Evolutionary conservation across 2,113 vertebrate species (phyloP).

Genomic region (Indicator maculatus): DNA sequence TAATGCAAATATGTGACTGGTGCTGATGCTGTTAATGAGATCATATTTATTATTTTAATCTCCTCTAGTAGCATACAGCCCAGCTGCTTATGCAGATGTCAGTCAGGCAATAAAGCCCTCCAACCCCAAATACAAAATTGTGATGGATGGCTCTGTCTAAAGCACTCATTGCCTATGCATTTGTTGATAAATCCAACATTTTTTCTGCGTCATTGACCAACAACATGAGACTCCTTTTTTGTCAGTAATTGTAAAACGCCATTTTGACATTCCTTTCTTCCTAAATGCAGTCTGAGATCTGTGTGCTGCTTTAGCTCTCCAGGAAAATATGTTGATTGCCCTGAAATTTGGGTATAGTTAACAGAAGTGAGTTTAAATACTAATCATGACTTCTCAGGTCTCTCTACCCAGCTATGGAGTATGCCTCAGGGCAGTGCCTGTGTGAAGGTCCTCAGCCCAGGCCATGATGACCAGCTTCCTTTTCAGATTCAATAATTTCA

Average conservation of each 20-base stretch:
- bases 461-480: not conserved
- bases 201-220: not conserved
- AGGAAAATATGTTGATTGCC: not conserved
- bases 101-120: not conserved
- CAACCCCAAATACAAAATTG: not conserved
- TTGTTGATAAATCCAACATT: not conserved
- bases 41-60: slow-evolving; percentile 1
- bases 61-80: not conserved
- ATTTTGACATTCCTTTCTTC: not conserved
- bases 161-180: not conserved
- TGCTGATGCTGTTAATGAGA: not conserved
- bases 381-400: not conserved
- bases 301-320: not conserved
- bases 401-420: not conserved
- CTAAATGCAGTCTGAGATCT: not conserved
- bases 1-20: not conserved
- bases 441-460: not conserved
- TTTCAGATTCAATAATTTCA: not conserved
- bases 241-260: not conserved
- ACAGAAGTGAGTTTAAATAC: not conserved
- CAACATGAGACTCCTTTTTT: not conserved
- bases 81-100: not conserved
- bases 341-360: not conserved
- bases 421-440: not conserved
- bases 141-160: not conserved